These are phyloP conservation scores for Crotalus helleri DNA, from an alignment of 2,113 vertebrate species.

Conservation along the genomic window DNA sequence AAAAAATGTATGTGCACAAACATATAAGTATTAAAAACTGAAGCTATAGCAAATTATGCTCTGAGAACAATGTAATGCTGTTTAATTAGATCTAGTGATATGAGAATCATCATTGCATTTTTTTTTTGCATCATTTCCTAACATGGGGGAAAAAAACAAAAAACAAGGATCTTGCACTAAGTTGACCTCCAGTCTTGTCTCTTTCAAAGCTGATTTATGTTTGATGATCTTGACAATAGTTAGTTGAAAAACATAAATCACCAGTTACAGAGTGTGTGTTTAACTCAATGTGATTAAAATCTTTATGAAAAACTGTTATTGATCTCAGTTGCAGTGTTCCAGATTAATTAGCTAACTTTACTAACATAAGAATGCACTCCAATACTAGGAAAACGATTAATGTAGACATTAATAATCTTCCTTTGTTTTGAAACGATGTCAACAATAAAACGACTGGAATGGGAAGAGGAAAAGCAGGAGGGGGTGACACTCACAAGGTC, in stretches of 20 bases:
- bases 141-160: background rate
- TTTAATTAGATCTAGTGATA: conserved; percentile 26
- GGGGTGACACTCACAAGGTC: background rate
- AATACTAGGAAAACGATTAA: background rate
- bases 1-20: background rate
- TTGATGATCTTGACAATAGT: background rate
- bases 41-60: background rate
- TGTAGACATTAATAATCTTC: background rate
- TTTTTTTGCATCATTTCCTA: conserved; percentile 1
- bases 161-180: background rate
- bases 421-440: too few species aligned
- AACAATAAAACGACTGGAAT: background rate
- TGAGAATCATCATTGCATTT: conserved; percentile 35
- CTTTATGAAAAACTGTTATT: background rate
- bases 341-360: background rate
- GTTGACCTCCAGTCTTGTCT: background rate
- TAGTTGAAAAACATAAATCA: background rate
- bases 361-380: background rate
- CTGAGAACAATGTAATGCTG: conserved; percentile 36
- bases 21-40: conserved; percentile 6
- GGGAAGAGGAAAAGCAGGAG: background rate
- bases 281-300: background rate
- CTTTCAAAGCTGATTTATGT: background rate
- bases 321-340: background rate
- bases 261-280: background rate